Percentiles rank a stretch among this genome's conserved stretches.
Conservation (phyloP, 2,797 vertebrate species). For the Sebastes hubbsi region DNA sequence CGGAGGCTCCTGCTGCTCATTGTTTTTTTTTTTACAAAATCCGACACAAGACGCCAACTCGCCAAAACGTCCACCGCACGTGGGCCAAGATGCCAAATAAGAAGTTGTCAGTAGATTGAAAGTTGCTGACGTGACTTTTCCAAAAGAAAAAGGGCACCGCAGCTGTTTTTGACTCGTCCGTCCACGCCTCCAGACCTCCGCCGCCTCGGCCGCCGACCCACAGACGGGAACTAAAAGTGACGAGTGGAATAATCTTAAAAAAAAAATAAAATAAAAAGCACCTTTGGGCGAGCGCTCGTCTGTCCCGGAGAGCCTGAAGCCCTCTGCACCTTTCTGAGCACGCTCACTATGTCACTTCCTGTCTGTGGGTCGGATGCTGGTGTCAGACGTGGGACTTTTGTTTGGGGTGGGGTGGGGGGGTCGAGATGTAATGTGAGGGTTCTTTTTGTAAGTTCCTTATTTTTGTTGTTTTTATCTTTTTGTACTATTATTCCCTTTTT, state of each 20-base stretch:
- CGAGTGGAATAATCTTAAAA: conserved; percentile 26
- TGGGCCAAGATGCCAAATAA: conserved; percentile 55
- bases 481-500: conserved; percentile 63
- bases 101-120: conserved; percentile 41
- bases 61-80: conserved; percentile 11
- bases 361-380: conserved; percentile 47
- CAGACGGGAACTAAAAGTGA: conserved; percentile 27
- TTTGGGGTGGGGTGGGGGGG: background rate
- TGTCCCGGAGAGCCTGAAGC: conserved; percentile 47
- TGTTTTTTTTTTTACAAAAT: conserved; percentile 18
- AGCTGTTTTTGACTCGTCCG: conserved; percentile 17
- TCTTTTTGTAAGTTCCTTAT: conserved; percentile 63
- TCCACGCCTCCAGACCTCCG: conserved; percentile 16
- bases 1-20: conserved; percentile 38
- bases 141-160: conserved; percentile 33
- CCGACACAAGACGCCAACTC: conserved; percentile 34
- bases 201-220: conserved; percentile 12
- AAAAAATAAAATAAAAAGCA: conserved; percentile 56
- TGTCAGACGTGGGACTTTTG: conserved; percentile 23
- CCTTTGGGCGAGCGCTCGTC: conserved; percentile 69
- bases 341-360: conserved; percentile 64
- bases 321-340: conserved; percentile 77
- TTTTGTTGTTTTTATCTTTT: conserved; percentile 69
- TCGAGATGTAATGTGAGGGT: conserved; percentile 40
- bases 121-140: conserved; percentile 22